Base-by-base conservation (phyloP, 2,888 invertebrate species). In the Dioctria rufipes region DNA sequence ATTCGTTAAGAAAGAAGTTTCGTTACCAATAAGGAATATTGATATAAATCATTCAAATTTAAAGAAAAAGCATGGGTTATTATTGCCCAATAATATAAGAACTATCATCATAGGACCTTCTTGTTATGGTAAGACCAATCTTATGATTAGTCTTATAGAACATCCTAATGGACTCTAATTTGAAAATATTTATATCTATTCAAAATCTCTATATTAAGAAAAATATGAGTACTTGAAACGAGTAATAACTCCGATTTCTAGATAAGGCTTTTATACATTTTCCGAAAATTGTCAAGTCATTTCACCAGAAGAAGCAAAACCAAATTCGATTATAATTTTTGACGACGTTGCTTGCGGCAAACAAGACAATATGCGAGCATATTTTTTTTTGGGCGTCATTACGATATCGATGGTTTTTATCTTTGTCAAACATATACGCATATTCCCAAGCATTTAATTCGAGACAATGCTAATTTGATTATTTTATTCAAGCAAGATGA, bases 81-180 rank as follows among this genome's bases (percentile, higher is more conserved):
- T 87, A 79, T 82, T 87, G 67, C 86, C 87, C 60, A 83, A 83
- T 75, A 80, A 81, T 60, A 83, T 84, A 71, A 66, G 83, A 69
- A 82, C 79, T 11, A 67, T 88, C 13, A 84, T 88, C 80, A 83
- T 85, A 6, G 87, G 87, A 9, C 86, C 87, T 58, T 86, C 86
- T n/a, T 86, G 85, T 79, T 87, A 85, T 82, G 87, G 88, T 2
- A 88, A 88, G 84, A 86, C 86, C 4, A 87, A 87, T 81, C 83
- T 85, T 3, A 83, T 88, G 75, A 69, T 87, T 5, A 82, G 83
- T 69, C 82, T 88, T 78, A 77, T 87, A 5, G 78, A 83, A 46
- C 82, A 85, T 82, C 83, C 84, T 4, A 87, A 87, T 83, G 87
- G 87, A 5, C 75, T 87, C 43, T 82, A 84, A 82, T 88, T 88